A percentile compares a stretch with the other conserved stretches of the same genome.
phyloP scores from a whole-genome alignment of 2,113 vertebrate genomes.

The Myocastor coypus region DNA sequence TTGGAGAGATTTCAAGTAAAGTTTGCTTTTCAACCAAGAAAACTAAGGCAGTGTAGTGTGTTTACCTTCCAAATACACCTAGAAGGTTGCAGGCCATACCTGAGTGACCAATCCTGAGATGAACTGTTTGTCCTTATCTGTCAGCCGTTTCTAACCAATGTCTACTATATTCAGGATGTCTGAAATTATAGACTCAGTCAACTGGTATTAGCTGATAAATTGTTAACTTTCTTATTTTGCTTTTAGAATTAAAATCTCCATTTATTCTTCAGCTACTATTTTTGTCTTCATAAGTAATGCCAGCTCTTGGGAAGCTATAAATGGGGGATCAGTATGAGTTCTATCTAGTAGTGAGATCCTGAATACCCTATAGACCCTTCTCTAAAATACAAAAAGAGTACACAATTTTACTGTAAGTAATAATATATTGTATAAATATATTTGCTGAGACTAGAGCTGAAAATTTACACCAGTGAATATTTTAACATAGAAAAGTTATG shows the following conservation, averaged over 20 bases:
- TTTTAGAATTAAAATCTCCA: conserved; percentile 33
- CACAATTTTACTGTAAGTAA: neutral
- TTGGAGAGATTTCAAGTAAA: conserved; percentile 28
- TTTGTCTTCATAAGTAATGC: too few relatives aligned
- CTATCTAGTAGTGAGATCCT: too few relatives aligned
- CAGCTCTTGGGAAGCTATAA: too few relatives aligned
- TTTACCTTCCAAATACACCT: neutral
- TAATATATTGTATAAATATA: neutral
- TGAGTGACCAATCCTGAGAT: neutral
- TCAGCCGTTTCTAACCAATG: conserved; percentile 28
- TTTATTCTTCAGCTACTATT: neutral
- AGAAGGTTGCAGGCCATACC: neutral
- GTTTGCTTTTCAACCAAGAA: conserved; percentile 48
- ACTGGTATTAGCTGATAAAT: neutral
- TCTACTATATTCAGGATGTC: neutral
- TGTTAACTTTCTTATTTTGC: neutral
- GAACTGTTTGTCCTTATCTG: neutral
- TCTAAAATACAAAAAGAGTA: too few relatives aligned
- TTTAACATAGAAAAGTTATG: conserved; percentile 25
- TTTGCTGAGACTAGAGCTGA: neutral
- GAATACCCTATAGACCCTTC: too few relatives aligned
- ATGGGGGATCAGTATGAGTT: too few relatives aligned
- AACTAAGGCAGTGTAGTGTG: neutral
- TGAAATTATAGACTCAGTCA: neutral
- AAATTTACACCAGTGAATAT: neutral